phyloP scores from a whole-genome alignment of 2,888 invertebrate species.

The Toxonevra muliebris region DNA sequence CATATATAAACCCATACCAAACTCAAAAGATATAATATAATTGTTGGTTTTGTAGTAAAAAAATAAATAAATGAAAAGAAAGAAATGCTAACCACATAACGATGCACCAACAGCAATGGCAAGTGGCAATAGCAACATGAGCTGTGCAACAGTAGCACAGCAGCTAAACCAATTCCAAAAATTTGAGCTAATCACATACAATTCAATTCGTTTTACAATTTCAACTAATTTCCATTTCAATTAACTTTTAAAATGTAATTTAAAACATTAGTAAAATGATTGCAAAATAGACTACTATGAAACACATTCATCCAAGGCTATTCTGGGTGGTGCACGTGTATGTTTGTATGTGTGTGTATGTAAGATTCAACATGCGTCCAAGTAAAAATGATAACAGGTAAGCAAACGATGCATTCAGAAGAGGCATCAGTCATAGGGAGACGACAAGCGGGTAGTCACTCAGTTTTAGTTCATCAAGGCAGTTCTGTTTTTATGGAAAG shows the following conservation, averaged over 20 bases:
- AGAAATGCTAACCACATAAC: no score
- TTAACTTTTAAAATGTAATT: constrained; percentile 64
- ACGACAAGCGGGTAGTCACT: no score
- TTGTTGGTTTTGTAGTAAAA: no score
- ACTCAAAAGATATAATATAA: no score
- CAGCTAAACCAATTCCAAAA: constrained; percentile 54
- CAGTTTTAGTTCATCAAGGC: no score
- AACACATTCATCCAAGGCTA: background rate
- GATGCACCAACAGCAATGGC: no score
- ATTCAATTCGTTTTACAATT: constrained; percentile 63
- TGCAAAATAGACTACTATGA: background rate
- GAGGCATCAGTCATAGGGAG: no score
- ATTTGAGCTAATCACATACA: constrained; percentile 60
- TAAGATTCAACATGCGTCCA: background rate
- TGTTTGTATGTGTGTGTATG: background rate
- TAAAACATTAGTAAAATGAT: constrained; percentile 46
- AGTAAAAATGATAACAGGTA: background rate
- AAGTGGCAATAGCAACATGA: no score
- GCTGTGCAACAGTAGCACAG: background rate
- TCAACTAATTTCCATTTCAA: constrained; percentile 64
- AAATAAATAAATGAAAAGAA: no score
- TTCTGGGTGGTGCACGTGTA: background rate
- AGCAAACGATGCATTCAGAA: background rate
- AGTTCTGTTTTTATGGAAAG: background rate
- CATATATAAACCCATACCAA: no score